Evolutionary conservation across 2,888 invertebrate genomes (phyloP).

Genomic region (Chalcis sispes): DNA sequence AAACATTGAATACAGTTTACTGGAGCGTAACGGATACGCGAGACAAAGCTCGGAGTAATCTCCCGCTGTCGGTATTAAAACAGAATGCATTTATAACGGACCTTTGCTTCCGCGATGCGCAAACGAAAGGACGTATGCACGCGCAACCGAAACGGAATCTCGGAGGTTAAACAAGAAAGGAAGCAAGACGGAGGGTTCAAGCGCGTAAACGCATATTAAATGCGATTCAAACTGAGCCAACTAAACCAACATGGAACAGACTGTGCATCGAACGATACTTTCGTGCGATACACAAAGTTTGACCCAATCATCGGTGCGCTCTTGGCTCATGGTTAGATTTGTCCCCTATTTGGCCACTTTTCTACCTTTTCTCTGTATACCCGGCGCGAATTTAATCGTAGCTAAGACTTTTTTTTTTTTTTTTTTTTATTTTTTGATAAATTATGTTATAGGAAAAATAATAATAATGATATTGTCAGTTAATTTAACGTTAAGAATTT

Average conservation of each 20-base stretch:
- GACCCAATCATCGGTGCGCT: too few species aligned
- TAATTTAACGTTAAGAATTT: too few species aligned
- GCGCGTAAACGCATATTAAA: conserved; percentile 36
- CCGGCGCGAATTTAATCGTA: too few species aligned
- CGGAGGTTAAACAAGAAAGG: conserved; percentile 17
- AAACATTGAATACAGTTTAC: conserved; percentile 42
- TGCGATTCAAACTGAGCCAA: conserved; percentile 30
- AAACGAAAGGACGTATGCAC: not conserved
- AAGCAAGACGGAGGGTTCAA: not conserved
- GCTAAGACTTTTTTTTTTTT: not conserved
- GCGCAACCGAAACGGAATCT: not conserved
- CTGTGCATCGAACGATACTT: too few species aligned
- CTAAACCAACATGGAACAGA: too few species aligned
- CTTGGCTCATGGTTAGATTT: too few species aligned
- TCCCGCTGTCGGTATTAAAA: conserved; percentile 63
- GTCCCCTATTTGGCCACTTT: too few species aligned
- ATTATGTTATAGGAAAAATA: too few species aligned
- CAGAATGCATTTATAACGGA: conserved; percentile 64
- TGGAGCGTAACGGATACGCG: conserved; percentile 53
- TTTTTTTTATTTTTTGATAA: not conserved
- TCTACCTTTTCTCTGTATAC: too few species aligned
- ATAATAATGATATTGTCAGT: too few species aligned
- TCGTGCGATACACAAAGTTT: too few species aligned
- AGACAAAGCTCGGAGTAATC: conserved; percentile 59
- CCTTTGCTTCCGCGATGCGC: conserved; percentile 14